These are phyloP conservation scores for Scaptomyza reducta DNA, from an alignment of 2,888 invertebrate species.

Conservation along the genomic window DNA sequence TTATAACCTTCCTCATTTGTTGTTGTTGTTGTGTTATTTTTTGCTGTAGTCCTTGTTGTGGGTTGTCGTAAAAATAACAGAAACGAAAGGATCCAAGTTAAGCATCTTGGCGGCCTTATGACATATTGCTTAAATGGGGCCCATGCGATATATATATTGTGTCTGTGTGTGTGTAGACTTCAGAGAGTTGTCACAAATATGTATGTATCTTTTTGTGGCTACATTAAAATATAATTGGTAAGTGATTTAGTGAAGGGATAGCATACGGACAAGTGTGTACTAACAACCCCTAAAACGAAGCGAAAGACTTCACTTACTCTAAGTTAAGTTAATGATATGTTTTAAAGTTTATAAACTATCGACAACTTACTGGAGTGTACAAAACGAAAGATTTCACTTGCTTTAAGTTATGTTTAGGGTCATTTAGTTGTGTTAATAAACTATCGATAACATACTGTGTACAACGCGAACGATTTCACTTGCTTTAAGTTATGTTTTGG, in stretches of 20 bases:
- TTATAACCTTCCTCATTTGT: conserved; percentile 39
- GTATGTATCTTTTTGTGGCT: conserved; percentile 13
- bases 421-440: no score
- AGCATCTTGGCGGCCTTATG: conserved; percentile 76
- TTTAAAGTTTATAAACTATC: background rate
- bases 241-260: conserved; percentile 33
- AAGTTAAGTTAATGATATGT: background rate
- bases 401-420: no score
- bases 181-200: conserved; percentile 14
- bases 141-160: conserved; percentile 58
- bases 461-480: no score
- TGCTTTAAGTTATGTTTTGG: no score
- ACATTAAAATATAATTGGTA: conserved; percentile 58
- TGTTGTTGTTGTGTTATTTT: background rate
- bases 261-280: background rate
- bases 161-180: conserved; percentile 17
- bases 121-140: conserved; percentile 73
- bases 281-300: background rate
- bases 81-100: conserved; percentile 59
- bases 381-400: no score
- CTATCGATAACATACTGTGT: no score
- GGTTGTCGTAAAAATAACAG: conserved; percentile 70
- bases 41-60: conserved; percentile 34
- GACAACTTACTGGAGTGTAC: no score
- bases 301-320: background rate